A percentile compares a stretch with the other conserved stretches of the same genome.
These are phyloP conservation scores for Apodemus speciosus DNA, from an alignment of 2,113 vertebrate genomes.

Conservation along the genomic window DNA sequence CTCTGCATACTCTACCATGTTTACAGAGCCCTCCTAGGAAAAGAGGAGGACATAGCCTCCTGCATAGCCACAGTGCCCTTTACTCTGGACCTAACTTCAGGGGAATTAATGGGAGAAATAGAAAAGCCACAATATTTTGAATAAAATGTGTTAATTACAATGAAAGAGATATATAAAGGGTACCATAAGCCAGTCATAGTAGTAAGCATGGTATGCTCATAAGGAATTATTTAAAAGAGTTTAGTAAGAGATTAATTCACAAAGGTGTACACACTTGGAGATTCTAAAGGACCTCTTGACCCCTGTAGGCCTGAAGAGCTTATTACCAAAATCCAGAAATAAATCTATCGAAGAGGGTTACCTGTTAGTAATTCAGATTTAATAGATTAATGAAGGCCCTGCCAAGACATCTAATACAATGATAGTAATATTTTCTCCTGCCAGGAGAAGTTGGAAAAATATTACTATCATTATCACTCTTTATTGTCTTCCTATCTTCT, in stretches of 20 bases:
- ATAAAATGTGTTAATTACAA: neutral
- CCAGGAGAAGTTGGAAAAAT: neutral
- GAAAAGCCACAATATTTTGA: constrained; percentile 35
- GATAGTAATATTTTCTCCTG: neutral
- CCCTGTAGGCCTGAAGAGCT: neutral
- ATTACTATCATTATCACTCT: neutral
- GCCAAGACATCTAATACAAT: neutral
- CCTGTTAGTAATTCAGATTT: neutral
- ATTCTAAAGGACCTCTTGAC: constrained; percentile 33
- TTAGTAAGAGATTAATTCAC: constrained; percentile 55
- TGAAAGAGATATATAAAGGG: constrained; percentile 28
- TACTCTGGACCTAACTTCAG: neutral
- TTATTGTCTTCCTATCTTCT: neutral
- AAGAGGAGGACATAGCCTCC: neutral
- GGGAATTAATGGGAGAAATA: neutral
- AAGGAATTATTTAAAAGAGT: constrained; percentile 50
- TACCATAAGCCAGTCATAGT: neutral
- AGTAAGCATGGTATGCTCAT: constrained; percentile 38
- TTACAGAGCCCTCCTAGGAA: constrained; percentile 22
- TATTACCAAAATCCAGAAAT: constrained; percentile 50
- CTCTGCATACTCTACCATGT: neutral
- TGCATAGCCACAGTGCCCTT: neutral
- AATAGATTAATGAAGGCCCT: neutral
- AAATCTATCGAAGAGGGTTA: neutral
- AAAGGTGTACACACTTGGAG: constrained; percentile 17